Evolutionary conservation across 23 tunicate genomes (phyloP), one percentile per base, ranked within the genome.

Genomic region (Diplosoma virens): DNA sequence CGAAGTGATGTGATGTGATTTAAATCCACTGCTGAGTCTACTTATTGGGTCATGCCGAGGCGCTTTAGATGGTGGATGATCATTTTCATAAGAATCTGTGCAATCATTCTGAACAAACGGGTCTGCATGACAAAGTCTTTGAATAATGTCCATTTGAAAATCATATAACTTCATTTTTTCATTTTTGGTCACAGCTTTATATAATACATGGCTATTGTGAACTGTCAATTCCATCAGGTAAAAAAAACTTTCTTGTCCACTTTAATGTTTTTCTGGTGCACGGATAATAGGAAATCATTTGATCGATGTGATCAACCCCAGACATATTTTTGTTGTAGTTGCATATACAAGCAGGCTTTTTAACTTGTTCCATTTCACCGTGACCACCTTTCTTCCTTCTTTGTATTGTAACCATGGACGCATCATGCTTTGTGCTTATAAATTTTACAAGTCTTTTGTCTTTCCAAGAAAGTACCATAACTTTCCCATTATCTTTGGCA

Each of bases 261-360:
- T 67, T 67, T 37, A 67, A 35, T n/a, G 52, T 29, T 58, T 76
- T 76, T n/a, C 71, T 71, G 21, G 81, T 76, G 33, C 11, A 53
- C 24, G 71, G 71, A 59, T 76, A 76, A 50, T 59, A 76, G 22
- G 81, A 47, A 59, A 76, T 76, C 67, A 55, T 53, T 48, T 76
- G 81, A 46, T 76, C 81, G 18, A 76, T 22, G 18, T 30, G 16
- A 59, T 76, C 81, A 9, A 58, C 65, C 59, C 81, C 81, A 7
- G 81, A 76, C 71, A 76, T 76, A 25, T 76, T 23, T 71, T 76
- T 76, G 67, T 76, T 76, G 81, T 76, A 76, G 4, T 76, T 71
- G 32, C 32, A 30, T 35, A 76, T 58, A 21, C 66, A 54, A 58
- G 32, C 67, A 3, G 81, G 81, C 54, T 76, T 76, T 34, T 31